Percentiles rank a stretch among this genome's conserved stretches.
Conservation (phyloP, 2,797 vertebrate genomes). For the Centroberyx gerrardi region DNA sequence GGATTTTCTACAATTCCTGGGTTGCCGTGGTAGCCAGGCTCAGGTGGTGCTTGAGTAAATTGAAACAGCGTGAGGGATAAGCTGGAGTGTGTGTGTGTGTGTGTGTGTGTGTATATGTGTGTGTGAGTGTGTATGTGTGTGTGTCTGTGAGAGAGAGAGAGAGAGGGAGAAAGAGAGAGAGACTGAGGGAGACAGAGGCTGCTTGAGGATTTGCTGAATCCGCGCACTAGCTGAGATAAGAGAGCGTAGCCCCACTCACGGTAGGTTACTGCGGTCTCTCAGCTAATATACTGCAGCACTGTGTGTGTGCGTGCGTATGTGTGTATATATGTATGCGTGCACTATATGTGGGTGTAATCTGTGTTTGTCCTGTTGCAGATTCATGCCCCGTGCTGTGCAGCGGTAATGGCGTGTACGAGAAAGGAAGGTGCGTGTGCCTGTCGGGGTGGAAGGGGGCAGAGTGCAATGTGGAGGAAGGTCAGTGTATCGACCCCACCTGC, state of each 20-base stretch:
- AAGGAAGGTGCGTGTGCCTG: slow-evolving; percentile 93
- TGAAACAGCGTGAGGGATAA: slow-evolving; percentile 85
- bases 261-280: slow-evolving; percentile 74
- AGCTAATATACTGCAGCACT: slow-evolving; percentile 78
- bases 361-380: slow-evolving; percentile 85
- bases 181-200: slow-evolving; percentile 58
- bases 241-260: slow-evolving; percentile 76
- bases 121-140: slow-evolving; percentile 33
- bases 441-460: slow-evolving; percentile 95
- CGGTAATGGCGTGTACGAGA: slow-evolving; percentile 95
- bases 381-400: slow-evolving; percentile 96
- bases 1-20: slow-evolving; percentile 82
- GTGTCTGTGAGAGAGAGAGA: not conserved
- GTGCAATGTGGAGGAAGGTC: slow-evolving; percentile 95
- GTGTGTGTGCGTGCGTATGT: slow-evolving; percentile 3
- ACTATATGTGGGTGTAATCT: slow-evolving; percentile 52
- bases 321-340: slow-evolving; percentile 8
- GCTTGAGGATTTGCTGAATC: slow-evolving; percentile 83
- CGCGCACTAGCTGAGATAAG: slow-evolving; percentile 78
- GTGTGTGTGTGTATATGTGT: slow-evolving; percentile 17
- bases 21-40: slow-evolving; percentile 82
- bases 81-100: slow-evolving; percentile 55
- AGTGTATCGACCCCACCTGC: slow-evolving; percentile 96
- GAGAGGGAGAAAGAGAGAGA: slow-evolving; percentile 16
- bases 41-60: slow-evolving; percentile 87